Conservation (phyloP, 2,797 vertebrate species). For the Sitta carolinensis region DNA sequence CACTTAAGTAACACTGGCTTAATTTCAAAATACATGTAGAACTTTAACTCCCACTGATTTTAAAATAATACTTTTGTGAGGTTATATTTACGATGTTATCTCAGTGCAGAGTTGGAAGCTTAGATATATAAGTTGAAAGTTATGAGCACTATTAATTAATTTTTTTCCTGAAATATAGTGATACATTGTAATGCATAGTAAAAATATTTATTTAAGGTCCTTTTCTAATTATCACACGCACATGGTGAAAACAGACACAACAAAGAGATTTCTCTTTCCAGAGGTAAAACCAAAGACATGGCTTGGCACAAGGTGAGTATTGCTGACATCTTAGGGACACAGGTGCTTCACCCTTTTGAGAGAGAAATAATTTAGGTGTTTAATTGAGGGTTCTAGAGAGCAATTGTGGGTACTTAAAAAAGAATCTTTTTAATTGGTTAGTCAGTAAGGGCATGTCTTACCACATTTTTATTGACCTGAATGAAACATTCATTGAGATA, state of each 20-base stretch:
- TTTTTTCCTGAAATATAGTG: neutral
- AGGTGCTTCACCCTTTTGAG: neutral
- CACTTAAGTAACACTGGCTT: neutral
- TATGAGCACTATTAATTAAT: neutral
- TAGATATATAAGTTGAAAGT: neutral
- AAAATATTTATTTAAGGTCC: neutral
- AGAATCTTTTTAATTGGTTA: neutral
- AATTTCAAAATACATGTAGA: neutral
- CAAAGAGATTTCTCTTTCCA: neutral
- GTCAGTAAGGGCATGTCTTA: neutral
- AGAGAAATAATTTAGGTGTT: neutral
- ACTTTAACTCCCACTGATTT: neutral
- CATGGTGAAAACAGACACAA: neutral
- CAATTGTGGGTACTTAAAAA: neutral
- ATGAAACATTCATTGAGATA: neutral
- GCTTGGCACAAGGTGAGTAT: neutral
- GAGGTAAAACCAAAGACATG: neutral
- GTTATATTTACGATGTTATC: neutral
- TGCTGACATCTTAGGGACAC: neutral
- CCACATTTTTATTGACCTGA: neutral
- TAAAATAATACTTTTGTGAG: neutral
- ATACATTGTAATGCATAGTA: neutral
- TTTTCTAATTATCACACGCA: neutral
- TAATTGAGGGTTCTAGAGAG: neutral
- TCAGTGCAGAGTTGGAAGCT: neutral